phyloP scores from a whole-genome alignment of 2,888 invertebrate species.

The Aelia acuminata region DNA sequence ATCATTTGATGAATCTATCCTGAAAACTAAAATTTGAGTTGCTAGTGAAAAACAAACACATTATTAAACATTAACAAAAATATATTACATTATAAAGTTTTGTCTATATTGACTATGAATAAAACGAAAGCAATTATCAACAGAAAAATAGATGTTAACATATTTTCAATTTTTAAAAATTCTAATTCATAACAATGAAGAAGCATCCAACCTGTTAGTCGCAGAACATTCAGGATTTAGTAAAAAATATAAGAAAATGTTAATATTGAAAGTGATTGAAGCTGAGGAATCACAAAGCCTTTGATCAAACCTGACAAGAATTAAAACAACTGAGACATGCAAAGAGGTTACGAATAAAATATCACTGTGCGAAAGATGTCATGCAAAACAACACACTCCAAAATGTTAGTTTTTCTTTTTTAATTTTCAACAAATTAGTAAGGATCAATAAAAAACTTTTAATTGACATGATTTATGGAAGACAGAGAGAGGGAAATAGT shows the following conservation, averaged over 20 bases:
- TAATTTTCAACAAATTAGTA: neutral
- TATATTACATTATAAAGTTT: neutral
- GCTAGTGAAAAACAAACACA: neutral
- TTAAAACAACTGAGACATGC: neutral
- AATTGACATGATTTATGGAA: neutral
- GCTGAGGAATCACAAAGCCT: neutral
- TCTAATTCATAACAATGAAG: neutral
- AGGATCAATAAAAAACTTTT: neutral
- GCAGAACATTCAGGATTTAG: neutral
- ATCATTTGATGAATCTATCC: neutral
- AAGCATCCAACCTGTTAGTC: neutral
- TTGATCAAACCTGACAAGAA: neutral
- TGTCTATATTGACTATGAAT: neutral
- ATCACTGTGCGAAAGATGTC: neutral
- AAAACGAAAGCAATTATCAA: neutral
- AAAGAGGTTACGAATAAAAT: neutral
- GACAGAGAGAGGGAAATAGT: constrained; percentile 2
- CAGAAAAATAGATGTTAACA: neutral
- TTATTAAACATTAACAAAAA: neutral
- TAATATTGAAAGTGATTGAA: neutral
- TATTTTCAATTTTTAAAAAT: neutral
- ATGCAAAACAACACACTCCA: neutral
- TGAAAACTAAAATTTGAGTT: neutral
- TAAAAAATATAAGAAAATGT: constrained; percentile 9
- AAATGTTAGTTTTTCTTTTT: neutral